Percentiles rank a stretch among this genome's conserved stretches.
These are phyloP conservation scores for Andrena praecox DNA, from an alignment of 2,888 invertebrate species.

Conservation along the genomic window DNA sequence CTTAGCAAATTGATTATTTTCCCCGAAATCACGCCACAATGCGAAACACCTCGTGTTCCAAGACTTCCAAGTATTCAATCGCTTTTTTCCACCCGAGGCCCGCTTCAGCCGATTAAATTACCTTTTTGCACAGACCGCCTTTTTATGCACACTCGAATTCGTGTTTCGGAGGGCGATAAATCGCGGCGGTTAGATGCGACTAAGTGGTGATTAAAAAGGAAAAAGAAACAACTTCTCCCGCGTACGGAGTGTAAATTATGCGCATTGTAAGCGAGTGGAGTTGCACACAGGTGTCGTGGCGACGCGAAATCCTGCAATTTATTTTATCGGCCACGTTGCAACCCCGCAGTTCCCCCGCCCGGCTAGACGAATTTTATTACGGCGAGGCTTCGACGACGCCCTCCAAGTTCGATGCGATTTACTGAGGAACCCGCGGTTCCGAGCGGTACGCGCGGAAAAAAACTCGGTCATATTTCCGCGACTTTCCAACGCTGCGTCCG, in stretches of 20 bases:
- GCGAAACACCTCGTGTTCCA: too few relatives aligned
- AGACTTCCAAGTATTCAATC: too few relatives aligned
- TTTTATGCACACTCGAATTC: neutral
- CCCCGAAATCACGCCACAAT: too few relatives aligned
- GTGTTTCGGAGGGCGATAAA: neutral
- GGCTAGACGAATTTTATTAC: conserved; percentile 8
- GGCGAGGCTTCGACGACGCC: neutral
- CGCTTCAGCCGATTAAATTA: neutral
- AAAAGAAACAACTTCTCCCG: neutral
- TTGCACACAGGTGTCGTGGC: conserved; percentile 3
- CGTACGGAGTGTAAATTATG: conserved; percentile 25
- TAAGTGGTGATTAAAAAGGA: conserved; percentile 17
- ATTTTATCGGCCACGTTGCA: conserved; percentile 14
- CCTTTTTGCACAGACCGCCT: neutral
- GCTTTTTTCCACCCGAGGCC: too few relatives aligned
- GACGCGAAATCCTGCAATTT: conserved; percentile 7
- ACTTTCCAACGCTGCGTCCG: conserved; percentile 20
- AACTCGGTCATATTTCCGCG: conserved; percentile 24
- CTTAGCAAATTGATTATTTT: too few relatives aligned
- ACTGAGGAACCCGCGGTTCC: neutral
- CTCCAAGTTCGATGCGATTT: neutral
- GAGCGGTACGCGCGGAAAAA: neutral
- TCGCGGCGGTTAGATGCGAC: neutral
- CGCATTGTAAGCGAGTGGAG: conserved; percentile 1
- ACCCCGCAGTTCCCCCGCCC: neutral